Percentiles rank a stretch among this genome's conserved stretches.
Conservation (phyloP, 2,113 vertebrate species). For the Sylvia atricapilla region DNA sequence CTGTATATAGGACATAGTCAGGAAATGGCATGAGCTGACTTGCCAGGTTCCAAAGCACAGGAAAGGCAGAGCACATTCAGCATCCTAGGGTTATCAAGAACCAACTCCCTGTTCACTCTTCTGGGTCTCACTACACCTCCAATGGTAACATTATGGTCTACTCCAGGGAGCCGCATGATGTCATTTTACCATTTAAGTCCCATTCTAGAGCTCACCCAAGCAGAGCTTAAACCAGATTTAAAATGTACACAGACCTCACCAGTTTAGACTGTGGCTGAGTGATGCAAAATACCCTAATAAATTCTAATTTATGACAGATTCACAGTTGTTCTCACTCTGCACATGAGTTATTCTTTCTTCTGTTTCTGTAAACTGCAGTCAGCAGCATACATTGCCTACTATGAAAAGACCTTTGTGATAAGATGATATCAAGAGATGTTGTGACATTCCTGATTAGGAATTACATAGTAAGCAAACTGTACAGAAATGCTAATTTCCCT, state of each 20-base stretch:
- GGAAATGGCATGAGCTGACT: not conserved
- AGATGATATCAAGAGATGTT: slow-evolving; percentile 37
- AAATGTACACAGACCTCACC: not conserved
- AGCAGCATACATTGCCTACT: not conserved
- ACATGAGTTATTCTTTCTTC: slow-evolving; percentile 5
- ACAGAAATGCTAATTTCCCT: slow-evolving; percentile 38
- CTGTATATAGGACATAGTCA: not conserved
- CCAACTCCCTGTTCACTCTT: not conserved
- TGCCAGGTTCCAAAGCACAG: not conserved
- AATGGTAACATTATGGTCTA: not conserved
- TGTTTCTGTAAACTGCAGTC: slow-evolving; percentile 6
- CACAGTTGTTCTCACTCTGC: not conserved
- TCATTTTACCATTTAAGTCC: not conserved
- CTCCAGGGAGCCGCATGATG: not conserved
- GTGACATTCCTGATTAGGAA: slow-evolving; percentile 50
- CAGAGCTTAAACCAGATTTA: not conserved
- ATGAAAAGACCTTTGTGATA: slow-evolving; percentile 9
- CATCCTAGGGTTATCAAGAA: not conserved
- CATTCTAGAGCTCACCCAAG: not conserved
- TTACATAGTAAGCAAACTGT: slow-evolving; percentile 33
- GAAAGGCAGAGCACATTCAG: not conserved
- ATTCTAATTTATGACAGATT: not conserved
- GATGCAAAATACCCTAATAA: not conserved
- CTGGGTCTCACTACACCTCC: not conserved
- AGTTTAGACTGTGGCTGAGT: not conserved